Conservation (phyloP, 2,888 invertebrate species). For the Heliconius erato region DNA sequence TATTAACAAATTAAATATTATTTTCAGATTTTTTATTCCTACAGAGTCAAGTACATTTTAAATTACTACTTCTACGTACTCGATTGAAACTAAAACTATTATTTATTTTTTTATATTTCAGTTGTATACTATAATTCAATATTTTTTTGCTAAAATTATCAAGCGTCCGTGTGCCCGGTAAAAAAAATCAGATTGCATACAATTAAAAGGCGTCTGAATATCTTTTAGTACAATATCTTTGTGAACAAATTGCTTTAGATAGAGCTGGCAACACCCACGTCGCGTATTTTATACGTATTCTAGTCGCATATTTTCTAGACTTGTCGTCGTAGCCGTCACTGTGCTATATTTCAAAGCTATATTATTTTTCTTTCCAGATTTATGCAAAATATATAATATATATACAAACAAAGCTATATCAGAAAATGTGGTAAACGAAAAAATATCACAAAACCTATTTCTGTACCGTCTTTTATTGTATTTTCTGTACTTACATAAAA, state of each 20-base stretch:
- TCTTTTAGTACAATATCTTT: background rate
- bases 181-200: background rate
- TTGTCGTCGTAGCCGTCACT: background rate
- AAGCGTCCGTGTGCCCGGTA: background rate
- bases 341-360: background rate
- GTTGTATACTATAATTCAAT: no score
- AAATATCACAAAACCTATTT: background rate
- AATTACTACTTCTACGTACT: no score
- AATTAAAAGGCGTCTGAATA: background rate
- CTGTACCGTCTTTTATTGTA: no score
- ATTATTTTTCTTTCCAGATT: background rate
- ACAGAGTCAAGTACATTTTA: no score
- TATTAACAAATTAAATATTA: no score
- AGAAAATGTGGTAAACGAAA: background rate
- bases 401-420: background rate
- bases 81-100: no score
- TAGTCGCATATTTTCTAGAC: background rate
- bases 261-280: conserved; percentile 11
- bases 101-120: no score
- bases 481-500: background rate
- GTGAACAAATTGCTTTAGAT: conserved; percentile 9
- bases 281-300: conserved; percentile 8
- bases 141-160: background rate
- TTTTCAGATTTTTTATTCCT: no score
- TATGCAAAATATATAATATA: background rate